Base-by-base conservation (phyloP, 2,888 invertebrate genomes). In the Monoplex corrugatus region DNA sequence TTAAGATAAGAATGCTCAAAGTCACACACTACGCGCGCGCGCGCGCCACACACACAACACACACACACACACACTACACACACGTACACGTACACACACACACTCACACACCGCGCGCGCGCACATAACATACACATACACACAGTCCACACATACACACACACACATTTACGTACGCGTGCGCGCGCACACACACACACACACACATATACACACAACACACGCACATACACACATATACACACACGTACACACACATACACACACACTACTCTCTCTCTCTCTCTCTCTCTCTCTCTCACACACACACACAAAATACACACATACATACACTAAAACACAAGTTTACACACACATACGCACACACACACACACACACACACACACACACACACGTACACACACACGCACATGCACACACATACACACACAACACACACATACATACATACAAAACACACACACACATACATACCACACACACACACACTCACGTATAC, bases 241-340 rank as follows among this genome's bases (percentile, higher is more conserved):
- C 78, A 23, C 40, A 43, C 19, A 43, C 43, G 40, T 40, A 78
- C 75, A 78, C 40, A 1, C 78, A 43, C 38, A 0, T 40, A 40
- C 78, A 8, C 78, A 19, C 78, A 78, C 78, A 23, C 78, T 28
- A 19, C 78, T 40, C 78, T 23, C 78, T 40, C 78, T 2, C 40
- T 23, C 78, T 1, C 78, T 40, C 78, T 6, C 78, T 23, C 78
- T 40, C 75, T 19, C 75, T 40, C 75, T 40, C 75, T 40, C 40
- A 78, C 75, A 40, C 75, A 78, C 75, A 40, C 40, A 78, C 75
- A 78, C 40, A 78, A n/a, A n/a, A n/a, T n/a, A n/a, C n/a, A 50
- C 50, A 13, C 16, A 50, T 50, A 57, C 57, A 57, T 10, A 2
- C 57, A 57, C 57, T n/a, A n/a, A n/a, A 57, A 57, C 2, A 50